These are phyloP conservation scores for Monarcha castaneiventris DNA, from an alignment of 2,113 vertebrate species.

Conservation along the genomic window DNA sequence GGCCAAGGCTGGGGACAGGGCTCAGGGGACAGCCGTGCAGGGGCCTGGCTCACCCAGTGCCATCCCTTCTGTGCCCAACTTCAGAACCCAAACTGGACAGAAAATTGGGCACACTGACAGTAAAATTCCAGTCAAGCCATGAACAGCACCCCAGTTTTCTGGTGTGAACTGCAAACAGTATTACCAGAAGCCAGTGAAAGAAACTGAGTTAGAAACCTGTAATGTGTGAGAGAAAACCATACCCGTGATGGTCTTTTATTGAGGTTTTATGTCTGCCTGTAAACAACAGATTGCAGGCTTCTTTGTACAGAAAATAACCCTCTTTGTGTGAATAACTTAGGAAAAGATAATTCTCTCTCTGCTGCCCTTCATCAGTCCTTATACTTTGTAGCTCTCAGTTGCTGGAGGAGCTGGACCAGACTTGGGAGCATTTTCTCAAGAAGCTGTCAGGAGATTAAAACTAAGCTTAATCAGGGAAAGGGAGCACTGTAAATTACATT, in stretches of 20 bases:
- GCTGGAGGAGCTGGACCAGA: not conserved
- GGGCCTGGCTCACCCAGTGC: not conserved
- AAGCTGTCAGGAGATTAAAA: not conserved
- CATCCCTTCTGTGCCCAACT: not conserved
- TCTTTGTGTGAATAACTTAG: not conserved
- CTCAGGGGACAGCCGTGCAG: fast-evolving
- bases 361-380: not conserved
- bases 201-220: not conserved
- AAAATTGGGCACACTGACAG: not conserved
- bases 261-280: not conserved
- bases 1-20: not conserved
- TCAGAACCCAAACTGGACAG: not conserved
- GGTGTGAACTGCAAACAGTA: not conserved
- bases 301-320: not conserved
- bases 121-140: not conserved
- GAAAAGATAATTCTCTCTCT: not conserved
- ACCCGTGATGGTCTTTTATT: not conserved
- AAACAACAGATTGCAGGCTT: not conserved
- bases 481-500: not conserved
- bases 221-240: not conserved
- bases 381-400: not conserved
- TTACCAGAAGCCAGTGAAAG: not conserved
- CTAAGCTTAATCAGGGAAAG: not conserved
- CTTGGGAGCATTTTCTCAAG: not conserved
- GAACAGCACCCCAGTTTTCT: not conserved